These are phyloP conservation scores for Illadopsis cleaveri DNA, from an alignment of 2,113 vertebrate species.

Conservation along the genomic window DNA sequence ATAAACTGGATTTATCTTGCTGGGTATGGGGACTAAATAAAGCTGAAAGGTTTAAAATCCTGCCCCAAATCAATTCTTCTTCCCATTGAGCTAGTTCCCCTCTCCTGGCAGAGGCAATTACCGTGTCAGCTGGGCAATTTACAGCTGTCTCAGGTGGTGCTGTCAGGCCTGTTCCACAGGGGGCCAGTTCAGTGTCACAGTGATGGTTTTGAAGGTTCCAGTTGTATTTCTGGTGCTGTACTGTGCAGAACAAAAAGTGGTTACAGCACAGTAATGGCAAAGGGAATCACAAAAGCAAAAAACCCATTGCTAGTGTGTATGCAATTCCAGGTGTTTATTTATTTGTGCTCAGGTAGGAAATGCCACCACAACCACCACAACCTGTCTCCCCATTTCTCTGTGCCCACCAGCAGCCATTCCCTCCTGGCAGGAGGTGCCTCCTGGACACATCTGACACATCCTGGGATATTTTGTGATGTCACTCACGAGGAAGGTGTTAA, in stretches of 20 bases:
- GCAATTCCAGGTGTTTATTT: background rate
- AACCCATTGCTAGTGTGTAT: background rate
- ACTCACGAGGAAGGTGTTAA: background rate
- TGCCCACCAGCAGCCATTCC: background rate
- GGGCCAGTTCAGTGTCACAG: rapidly evolving
- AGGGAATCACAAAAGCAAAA: background rate
- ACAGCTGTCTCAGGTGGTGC: background rate
- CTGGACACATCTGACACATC: rapidly evolving
- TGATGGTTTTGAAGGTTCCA: background rate
- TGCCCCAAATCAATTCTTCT: background rate
- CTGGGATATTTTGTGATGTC: background rate
- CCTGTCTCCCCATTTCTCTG: background rate
- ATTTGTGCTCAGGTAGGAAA: background rate
- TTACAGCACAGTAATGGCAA: background rate
- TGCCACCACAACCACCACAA: background rate
- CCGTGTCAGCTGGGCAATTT: background rate
- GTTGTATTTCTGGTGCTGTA: rapidly evolving
- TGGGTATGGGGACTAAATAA: background rate
- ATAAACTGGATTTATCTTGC: background rate
- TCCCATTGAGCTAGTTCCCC: background rate
- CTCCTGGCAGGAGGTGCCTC: background rate
- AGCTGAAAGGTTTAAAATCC: constrained; percentile 2
- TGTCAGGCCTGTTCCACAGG: rapidly evolving
- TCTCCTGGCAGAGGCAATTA: background rate
- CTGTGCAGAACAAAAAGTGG: background rate